A percentile compares a stretch with the other conserved stretches of the same genome.
These are phyloP conservation scores for Montipora foliosa DNA, from an alignment of 64 coral and sea anemone genomes.

Conservation along the genomic window DNA sequence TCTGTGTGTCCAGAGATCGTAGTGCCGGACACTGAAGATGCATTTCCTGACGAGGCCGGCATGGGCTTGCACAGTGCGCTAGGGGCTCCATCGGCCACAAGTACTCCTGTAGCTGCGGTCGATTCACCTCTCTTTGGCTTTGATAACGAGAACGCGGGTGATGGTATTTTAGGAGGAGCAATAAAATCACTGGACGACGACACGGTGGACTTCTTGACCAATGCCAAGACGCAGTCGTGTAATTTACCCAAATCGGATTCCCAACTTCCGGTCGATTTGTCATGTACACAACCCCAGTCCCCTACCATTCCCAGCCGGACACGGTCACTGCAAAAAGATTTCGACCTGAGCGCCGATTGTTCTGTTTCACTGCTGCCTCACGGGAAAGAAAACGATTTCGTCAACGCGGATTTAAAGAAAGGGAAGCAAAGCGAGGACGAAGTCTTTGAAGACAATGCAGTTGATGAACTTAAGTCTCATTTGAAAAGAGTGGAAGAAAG, in stretches of 20 bases:
- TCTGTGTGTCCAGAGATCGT: neutral
- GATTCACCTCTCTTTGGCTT: neutral
- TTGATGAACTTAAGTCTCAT: neutral
- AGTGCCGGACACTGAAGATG: slow-evolving; percentile 23
- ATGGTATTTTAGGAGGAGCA: neutral
- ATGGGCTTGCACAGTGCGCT: neutral
- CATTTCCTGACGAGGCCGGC: neutral
- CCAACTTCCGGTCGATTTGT: slow-evolving; percentile 7
- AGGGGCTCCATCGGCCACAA: slow-evolving; percentile 31
- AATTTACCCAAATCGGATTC: slow-evolving; percentile 39
- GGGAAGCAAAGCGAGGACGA: neutral
- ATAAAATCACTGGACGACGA: neutral
- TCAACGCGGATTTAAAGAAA: neutral
- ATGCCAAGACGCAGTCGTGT: neutral
- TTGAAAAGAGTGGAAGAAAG: neutral
- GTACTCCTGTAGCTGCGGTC: slow-evolving; percentile 2
- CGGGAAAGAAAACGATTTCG: neutral
- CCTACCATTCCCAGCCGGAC: slow-evolving; percentile 47
- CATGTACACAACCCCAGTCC: slow-evolving; percentile 13
- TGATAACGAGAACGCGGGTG: neutral
- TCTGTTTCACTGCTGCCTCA: slow-evolving; percentile 68
- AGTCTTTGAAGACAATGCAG: neutral
- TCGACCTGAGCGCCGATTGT: slow-evolving; percentile 40
- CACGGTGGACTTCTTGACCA: neutral
- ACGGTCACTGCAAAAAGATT: slow-evolving; percentile 20